Conservation (phyloP, 1,140 invertebrate genomes). For the Neocloeon triangulifer region DNA sequence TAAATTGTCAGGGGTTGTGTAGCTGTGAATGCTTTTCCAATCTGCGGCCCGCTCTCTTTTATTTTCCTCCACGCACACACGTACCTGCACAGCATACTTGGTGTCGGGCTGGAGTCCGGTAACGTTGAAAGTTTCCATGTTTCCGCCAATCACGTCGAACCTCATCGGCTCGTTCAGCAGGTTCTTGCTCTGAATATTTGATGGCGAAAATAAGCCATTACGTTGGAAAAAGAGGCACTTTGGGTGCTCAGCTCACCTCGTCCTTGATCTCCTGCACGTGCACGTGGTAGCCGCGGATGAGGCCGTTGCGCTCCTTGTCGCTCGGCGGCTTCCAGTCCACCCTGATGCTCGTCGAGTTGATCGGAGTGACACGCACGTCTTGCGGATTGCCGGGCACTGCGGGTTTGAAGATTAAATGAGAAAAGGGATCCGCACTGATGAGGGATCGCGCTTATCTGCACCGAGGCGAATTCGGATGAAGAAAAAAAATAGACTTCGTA, state of each 20-base stretch:
- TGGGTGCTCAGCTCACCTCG: slow-evolving; percentile 36
- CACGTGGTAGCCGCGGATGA: slow-evolving; percentile 90
- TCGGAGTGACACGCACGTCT: slow-evolving; percentile 58
- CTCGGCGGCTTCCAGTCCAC: slow-evolving; percentile 80
- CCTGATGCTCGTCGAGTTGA: slow-evolving; percentile 83
- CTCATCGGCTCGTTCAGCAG: slow-evolving; percentile 62
- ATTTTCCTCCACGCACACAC: too few relatives aligned
- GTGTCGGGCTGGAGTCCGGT: slow-evolving; percentile 81
- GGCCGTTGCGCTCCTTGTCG: slow-evolving; percentile 80
- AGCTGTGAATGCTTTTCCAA: too few relatives aligned
- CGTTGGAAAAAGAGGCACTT: too few relatives aligned
- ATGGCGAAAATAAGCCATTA: too few relatives aligned
- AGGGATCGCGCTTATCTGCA: too few relatives aligned
- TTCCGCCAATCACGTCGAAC: slow-evolving; percentile 59
- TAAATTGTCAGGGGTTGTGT: too few relatives aligned
- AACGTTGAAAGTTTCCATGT: slow-evolving; percentile 37
- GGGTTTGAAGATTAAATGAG: not conserved
- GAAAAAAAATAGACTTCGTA: too few relatives aligned
- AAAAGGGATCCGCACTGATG: too few relatives aligned
- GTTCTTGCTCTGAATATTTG: slow-evolving; percentile 55
- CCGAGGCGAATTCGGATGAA: too few relatives aligned
- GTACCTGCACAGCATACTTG: slow-evolving; percentile 69
- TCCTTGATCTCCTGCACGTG: slow-evolving; percentile 79
- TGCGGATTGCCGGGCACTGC: slow-evolving; percentile 90
- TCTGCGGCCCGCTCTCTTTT: too few relatives aligned